These are phyloP conservation scores for Cathartes aura DNA, from an alignment of 2,113 vertebrate species.

Conservation along the genomic window DNA sequence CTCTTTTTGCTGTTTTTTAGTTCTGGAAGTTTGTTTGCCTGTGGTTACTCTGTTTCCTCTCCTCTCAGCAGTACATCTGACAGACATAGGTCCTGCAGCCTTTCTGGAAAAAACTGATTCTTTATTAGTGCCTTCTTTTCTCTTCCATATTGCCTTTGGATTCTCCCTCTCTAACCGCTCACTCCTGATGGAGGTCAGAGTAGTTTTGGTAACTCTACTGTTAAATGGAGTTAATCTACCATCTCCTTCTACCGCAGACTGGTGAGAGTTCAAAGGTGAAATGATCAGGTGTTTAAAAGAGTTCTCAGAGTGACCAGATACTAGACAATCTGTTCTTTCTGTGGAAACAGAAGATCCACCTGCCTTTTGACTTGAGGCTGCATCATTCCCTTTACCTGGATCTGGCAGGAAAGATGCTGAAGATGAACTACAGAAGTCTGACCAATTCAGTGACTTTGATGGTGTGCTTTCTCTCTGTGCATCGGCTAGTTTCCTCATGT, in stretches of 20 bases:
- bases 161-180: conserved; percentile 40
- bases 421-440: conserved; percentile 52
- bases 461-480: conserved; percentile 37
- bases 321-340: conserved; percentile 38
- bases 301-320: conserved; percentile 36
- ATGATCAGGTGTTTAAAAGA: conserved; percentile 48
- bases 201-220: background rate
- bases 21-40: conserved; percentile 45
- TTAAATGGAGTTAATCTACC: conserved; percentile 46
- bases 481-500: conserved; percentile 59
- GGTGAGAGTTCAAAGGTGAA: conserved; percentile 52
- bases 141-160: conserved; percentile 60
- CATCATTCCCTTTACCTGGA: conserved; percentile 41
- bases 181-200: conserved; percentile 5
- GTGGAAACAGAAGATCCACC: conserved; percentile 35
- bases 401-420: conserved; percentile 41
- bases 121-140: conserved; percentile 34
- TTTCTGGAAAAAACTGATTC: conserved; percentile 42
- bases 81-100: conserved; percentile 9
- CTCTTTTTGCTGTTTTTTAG: conserved; percentile 63
- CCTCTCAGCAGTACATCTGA: conserved; percentile 5
- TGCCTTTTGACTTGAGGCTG: conserved; percentile 41
- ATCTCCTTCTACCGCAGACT: conserved; percentile 17
- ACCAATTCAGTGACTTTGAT: conserved; percentile 50
- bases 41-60: conserved; percentile 15